Base-by-base conservation (phyloP, 2,888 invertebrate genomes). In the Aleiodes alternator region DNA sequence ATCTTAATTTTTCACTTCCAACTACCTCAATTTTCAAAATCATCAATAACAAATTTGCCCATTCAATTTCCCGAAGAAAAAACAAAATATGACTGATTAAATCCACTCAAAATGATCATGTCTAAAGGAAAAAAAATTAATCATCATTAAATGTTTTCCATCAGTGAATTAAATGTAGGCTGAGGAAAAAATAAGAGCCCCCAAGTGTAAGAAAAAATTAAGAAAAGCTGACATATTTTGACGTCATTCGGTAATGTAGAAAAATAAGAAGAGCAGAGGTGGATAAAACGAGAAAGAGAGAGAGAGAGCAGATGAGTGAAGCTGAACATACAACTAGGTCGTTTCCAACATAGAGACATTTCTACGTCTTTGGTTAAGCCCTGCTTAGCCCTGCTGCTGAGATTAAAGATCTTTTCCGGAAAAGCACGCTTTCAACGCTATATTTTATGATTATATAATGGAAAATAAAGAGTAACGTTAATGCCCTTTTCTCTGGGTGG, bases 301-400 rank as follows among this genome's bases (percentile, higher is more conserved):
- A 64, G n/a, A n/a, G n/a, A 43, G 64, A 14, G 14, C 8, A 48
- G 23, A 29, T 48, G 64, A 64, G 64, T 64, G 23, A 43, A 43
- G 43, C 64, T 64, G 64, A 43, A 43, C 43, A 43, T 64, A 64
- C 64, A 64, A 64, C 64, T 64, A 43, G 64, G 64, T 64, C 43
- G 48, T 48, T 64, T 43, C 48, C 64, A 23, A 43, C 64, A 64
- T 64, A 64, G 64, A 64, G 48, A 23, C 64, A 11, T 64, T 64
- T 64, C 48, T 64, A 64, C 64, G 43, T 64, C 64, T 64, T 64
- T 64, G 64, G 64, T 64, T 64, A 64, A 64, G 64, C 64, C 64
- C 64, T 64, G 64, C 64, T 64, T 48, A 64, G 64, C 43, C 64
- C 64, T 64, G 43, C 29, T 9, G 64, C 48, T 64, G 64, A 64